Percentiles rank a stretch among this genome's conserved stretches.
Conservation (phyloP, 2,797 vertebrate species). For the Melanotaenia boesemani region DNA sequence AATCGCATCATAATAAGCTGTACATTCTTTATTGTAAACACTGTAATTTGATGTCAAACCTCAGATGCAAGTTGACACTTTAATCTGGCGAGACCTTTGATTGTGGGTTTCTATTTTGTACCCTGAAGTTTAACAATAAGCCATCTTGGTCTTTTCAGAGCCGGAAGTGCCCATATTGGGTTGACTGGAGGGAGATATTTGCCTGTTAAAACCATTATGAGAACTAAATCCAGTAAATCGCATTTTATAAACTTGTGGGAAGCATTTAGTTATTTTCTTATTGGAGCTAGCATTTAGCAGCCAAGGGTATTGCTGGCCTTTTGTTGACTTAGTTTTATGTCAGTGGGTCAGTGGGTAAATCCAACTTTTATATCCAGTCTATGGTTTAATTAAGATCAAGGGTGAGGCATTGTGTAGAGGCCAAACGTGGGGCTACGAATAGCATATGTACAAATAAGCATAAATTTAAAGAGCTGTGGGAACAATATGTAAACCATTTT, state of each 20-base stretch:
- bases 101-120: background rate
- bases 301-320: background rate
- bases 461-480: background rate
- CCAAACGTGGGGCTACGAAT: background rate
- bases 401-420: background rate
- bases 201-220: too few relatives aligned
- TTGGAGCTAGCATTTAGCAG: background rate
- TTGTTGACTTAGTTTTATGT: background rate
- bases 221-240: too few relatives aligned
- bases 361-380: too few relatives aligned
- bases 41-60: constrained; percentile 52
- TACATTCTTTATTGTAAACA: background rate
- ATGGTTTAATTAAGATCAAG: background rate
- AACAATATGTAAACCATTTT: background rate
- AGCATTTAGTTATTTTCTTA: background rate
- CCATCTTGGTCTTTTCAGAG: background rate
- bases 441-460: background rate
- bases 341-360: too few relatives aligned
- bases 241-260: too few relatives aligned
- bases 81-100: background rate
- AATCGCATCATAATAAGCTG: constrained; percentile 12
- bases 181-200: background rate
- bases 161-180: background rate
- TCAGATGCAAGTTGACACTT: constrained; percentile 12
- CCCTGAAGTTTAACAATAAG: background rate